A percentile compares a stretch with the other conserved stretches of the same genome.
These are phyloP conservation scores for Rhinopomastus cyanomelas DNA, from an alignment of 2,113 vertebrate species.

Conservation along the genomic window DNA sequence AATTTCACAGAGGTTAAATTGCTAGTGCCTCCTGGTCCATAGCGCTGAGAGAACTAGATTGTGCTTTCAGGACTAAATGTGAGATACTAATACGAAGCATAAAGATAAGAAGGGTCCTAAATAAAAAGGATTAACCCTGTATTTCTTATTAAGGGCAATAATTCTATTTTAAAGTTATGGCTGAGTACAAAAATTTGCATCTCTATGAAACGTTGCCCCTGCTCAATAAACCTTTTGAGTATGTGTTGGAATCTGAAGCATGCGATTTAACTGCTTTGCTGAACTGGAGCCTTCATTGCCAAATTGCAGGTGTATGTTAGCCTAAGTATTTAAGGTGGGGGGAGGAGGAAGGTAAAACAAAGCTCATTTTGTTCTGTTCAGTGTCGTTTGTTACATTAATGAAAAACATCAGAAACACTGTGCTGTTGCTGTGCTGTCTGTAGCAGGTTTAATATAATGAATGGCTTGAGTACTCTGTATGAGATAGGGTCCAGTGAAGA, in stretches of 20 bases:
- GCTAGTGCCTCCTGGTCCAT: neutral
- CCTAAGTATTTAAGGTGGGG: neutral
- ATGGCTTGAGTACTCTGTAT: neutral
- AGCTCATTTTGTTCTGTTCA: constrained; percentile 26
- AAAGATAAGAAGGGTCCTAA: neutral
- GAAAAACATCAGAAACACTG: constrained; percentile 22
- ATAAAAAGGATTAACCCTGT: neutral
- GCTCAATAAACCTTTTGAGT: constrained; percentile 47
- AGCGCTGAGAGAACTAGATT: neutral
- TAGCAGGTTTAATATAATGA: neutral
- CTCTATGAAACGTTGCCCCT: neutral
- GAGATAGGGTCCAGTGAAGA: neutral
- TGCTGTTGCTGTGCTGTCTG: neutral
- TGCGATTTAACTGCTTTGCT: constrained; percentile 36
- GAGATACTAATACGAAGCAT: neutral
- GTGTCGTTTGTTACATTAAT: neutral
- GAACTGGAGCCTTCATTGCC: constrained; percentile 45
- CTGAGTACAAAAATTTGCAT: neutral
- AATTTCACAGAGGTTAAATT: neutral
- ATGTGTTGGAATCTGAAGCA: constrained; percentile 60
- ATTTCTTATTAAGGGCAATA: neutral
- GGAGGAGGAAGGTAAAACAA: neutral
- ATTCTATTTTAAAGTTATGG: neutral
- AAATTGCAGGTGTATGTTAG: constrained; percentile 52
- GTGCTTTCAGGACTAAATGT: neutral